Evolutionary conservation across 2,113 vertebrate species (phyloP).

Genomic region (Hyperopisus bebe): DNA sequence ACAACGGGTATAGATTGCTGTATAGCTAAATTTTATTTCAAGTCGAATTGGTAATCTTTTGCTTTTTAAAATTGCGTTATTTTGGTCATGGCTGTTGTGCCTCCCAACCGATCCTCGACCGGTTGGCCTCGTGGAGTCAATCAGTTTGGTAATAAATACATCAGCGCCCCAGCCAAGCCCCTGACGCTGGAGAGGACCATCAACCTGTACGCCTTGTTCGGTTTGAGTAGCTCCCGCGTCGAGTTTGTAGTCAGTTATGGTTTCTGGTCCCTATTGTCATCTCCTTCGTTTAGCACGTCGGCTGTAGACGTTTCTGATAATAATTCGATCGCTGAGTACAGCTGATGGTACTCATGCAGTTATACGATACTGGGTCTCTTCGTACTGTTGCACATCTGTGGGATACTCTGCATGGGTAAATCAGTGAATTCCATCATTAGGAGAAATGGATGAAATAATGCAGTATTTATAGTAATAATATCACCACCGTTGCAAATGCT

Average conservation of each 20-base stretch:
- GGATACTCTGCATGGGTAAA: neutral
- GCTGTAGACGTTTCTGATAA: neutral
- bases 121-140: constrained; percentile 91
- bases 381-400: neutral
- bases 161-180: constrained; percentile 80
- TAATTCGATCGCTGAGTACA: neutral
- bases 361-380: neutral
- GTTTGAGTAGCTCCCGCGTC: neutral
- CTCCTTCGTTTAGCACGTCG: neutral
- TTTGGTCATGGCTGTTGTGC: constrained; percentile 79
- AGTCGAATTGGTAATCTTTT: neutral
- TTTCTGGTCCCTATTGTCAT: neutral
- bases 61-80: neutral
- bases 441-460: neutral
- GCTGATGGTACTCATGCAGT: neutral
- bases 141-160: constrained; percentile 94
- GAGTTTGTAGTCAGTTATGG: neutral
- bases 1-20: neutral
- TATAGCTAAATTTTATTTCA: neutral
- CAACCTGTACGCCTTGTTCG: constrained; percentile 69
- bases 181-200: constrained; percentile 95
- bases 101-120: constrained; percentile 85
- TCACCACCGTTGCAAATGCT: neutral
- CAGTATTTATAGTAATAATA: neutral
- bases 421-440: neutral